Base-by-base conservation (phyloP, 2,797 vertebrate species). In the Melanogrammus aeglefinus region DNA sequence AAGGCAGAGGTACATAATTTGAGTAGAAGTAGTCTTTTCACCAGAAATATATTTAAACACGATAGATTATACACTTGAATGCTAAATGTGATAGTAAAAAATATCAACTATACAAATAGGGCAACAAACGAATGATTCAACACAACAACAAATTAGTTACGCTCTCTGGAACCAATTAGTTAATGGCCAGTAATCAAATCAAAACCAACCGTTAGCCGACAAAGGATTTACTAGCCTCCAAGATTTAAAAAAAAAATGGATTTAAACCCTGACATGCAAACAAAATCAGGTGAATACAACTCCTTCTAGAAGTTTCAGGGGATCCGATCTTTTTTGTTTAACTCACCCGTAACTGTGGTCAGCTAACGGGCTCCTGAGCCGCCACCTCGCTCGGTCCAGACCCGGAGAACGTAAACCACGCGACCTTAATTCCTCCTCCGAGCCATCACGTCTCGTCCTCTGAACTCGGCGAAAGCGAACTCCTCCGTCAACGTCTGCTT, bases 391-490 rank as follows among this genome's bases (percentile, higher is more conserved):
- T 16, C 12, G 78, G 44, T 8, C 2, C 10, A 44, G 71, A 36
- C 9, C 35, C 24, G n/a, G 18, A 7, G 72, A 78, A 77, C 85
- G 83, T 75, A 85, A 80, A 79, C 76, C n/a, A 76, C 76, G 84
- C 81, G 85, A 86, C 86, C 89, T 89, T 86, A 92, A 91, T 79
- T 92, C 88, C 81, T 81, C 77, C 76, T 91, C 84, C 90, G 80
- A 88, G 85, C 33, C 78, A 86, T 87, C 77, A 87, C 81, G 91
- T 93, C 93, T 86, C 89, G 79, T 76, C 69, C 51, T 35, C 14
- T 16, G 71, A 75, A 7, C 35, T 38, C 9, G 39, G 71, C 72
- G 75, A 66, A 18, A 24, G 57, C 66, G 57, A 79, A 6, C 82
- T 44, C 41, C 24, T 75, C 83, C 81, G 81, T 79, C 73, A 84